Conservation (phyloP, 2,888 invertebrate genomes). For the Coenonympha glycerion region DNA sequence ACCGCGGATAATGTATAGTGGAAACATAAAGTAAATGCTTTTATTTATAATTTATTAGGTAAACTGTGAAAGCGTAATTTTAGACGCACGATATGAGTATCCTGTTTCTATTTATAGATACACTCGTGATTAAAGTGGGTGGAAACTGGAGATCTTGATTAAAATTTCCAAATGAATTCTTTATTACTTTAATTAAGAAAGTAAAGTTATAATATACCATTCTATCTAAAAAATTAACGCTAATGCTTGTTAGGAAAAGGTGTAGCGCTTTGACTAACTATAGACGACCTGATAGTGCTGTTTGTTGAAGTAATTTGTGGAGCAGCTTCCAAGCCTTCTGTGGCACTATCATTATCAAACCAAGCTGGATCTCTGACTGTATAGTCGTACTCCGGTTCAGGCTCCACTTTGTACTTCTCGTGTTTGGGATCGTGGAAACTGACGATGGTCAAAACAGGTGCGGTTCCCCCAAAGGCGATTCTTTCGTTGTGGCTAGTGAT, state of each 20-base stretch:
- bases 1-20: no score
- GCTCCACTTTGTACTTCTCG: slow-evolving; percentile 41
- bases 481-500: slow-evolving; percentile 54
- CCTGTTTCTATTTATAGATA: not conserved
- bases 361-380: slow-evolving; percentile 27
- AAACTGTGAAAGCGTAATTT: not conserved
- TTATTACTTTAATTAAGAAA: no score
- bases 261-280: slow-evolving; percentile 8
- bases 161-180: not conserved
- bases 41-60: no score
- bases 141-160: not conserved
- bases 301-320: slow-evolving; percentile 10
- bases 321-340: not conserved
- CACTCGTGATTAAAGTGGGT: no score
- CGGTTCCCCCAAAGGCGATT: slow-evolving; percentile 64
- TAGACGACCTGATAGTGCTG: slow-evolving; percentile 3
- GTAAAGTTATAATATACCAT: no score
- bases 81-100: not conserved
- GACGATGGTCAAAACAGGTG: slow-evolving; percentile 55
- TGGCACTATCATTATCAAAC: slow-evolving; percentile 20
- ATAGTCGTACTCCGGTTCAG: slow-evolving; percentile 23
- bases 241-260: not conserved
- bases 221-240: not conserved
- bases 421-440: slow-evolving; percentile 65
- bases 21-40: no score